phyloP scores from a whole-genome alignment of 2,113 vertebrate species.

The Gymnarchus niloticus region DNA sequence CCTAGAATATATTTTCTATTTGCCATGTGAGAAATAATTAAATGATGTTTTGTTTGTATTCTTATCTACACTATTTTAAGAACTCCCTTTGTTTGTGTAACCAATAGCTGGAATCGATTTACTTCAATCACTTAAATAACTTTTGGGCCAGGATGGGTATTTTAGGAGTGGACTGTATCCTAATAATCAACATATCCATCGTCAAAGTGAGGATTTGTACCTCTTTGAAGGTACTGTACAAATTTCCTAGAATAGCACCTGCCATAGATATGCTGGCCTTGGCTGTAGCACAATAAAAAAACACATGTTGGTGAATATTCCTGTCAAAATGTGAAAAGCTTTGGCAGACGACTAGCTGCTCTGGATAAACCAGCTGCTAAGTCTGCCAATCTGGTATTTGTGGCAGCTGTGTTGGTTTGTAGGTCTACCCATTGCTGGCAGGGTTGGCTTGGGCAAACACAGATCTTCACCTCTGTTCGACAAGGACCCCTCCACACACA shows the following conservation, averaged over 20 bases:
- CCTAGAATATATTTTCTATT: too few relatives aligned
- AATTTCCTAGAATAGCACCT: background rate
- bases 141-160: background rate
- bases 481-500: background rate
- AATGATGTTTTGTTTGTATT: background rate
- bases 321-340: background rate
- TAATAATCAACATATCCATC: background rate
- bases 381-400: conserved; percentile 34
- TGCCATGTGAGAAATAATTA: too few relatives aligned
- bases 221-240: background rate
- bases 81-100: background rate
- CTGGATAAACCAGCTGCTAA: background rate
- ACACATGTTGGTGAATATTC: background rate
- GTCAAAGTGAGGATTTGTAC: background rate
- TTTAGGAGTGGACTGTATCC: background rate
- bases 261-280: too few relatives aligned
- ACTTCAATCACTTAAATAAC: background rate
- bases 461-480: background rate
- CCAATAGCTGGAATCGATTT: background rate
- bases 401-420: conserved; percentile 34
- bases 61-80: background rate
- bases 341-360: too few relatives aligned
- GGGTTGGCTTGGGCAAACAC: background rate
- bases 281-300: too few relatives aligned
- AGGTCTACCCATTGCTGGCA: conserved; percentile 27